Conservation (phyloP, 2,113 vertebrate species). For the Maylandia zebra region DNA sequence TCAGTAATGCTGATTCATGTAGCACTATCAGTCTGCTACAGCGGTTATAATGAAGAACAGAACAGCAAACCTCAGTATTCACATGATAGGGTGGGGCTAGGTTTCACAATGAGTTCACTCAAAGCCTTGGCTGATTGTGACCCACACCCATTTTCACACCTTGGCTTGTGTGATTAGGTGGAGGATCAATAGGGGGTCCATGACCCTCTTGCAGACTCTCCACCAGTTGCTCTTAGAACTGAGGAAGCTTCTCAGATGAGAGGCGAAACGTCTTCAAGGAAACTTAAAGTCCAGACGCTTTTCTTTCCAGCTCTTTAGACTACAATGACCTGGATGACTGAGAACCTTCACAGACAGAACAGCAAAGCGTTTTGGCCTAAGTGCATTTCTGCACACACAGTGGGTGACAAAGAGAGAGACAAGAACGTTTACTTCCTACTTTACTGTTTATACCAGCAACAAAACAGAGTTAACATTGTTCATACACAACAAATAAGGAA, state of each 20-base stretch:
- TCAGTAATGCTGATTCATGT: background rate
- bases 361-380: background rate
- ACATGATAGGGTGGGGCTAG: background rate
- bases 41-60: background rate
- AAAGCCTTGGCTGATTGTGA: background rate
- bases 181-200: background rate
- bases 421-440: background rate
- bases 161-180: background rate
- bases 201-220: background rate
- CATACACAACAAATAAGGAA: background rate
- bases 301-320: background rate
- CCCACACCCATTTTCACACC: background rate
- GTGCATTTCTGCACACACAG: background rate
- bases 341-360: background rate
- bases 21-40: background rate
- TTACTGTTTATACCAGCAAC: background rate
- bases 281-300: background rate
- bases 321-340: background rate
- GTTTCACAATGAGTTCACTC: background rate
- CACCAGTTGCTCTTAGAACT: background rate
- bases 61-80: background rate
- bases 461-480: background rate
- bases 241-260: background rate
- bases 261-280: rapidly evolving
- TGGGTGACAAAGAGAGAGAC: background rate